These are phyloP conservation scores for Melipona beecheii DNA, from an alignment of 2,888 invertebrate species.

Conservation along the genomic window DNA sequence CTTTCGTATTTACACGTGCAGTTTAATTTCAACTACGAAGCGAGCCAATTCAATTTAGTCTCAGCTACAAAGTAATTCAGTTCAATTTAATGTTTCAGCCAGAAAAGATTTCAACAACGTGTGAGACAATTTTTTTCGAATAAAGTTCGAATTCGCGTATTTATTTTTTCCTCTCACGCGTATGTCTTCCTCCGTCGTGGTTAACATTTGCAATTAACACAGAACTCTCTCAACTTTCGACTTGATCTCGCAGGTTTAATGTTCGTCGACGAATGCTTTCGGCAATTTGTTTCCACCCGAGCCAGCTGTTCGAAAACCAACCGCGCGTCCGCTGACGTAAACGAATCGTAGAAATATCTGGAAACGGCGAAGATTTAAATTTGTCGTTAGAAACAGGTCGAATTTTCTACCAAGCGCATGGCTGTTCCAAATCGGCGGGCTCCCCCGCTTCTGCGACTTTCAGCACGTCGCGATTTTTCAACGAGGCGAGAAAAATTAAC, in stretches of 20 bases:
- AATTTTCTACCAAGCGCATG: slow-evolving; percentile 29
- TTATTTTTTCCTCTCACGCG: too few species aligned
- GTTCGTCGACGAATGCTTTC: not conserved
- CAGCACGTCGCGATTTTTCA: not conserved
- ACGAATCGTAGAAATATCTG: slow-evolving; percentile 44
- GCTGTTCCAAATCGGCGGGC: slow-evolving; percentile 38
- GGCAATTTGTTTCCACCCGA: slow-evolving; percentile 15
- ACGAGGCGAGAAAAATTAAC: not conserved
- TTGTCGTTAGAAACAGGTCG: not conserved
- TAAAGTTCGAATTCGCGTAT: too few species aligned
- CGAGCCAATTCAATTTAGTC: too few species aligned
- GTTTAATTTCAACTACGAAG: too few species aligned
- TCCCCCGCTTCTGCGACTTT: not conserved
- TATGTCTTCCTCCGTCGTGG: not conserved
- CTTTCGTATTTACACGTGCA: too few species aligned
- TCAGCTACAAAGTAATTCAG: too few species aligned
- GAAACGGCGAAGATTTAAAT: slow-evolving; percentile 37
- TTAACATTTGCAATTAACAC: not conserved
- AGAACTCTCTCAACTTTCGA: not conserved
- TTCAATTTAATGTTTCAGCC: too few species aligned
- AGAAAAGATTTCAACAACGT: too few species aligned
- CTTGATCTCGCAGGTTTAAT: not conserved
- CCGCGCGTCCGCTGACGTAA: slow-evolving; percentile 45
- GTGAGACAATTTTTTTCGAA: too few species aligned
- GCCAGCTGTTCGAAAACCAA: not conserved